Percentiles rank a stretch among this genome's conserved stretches.
phyloP scores from a whole-genome alignment of 2,113 vertebrate genomes.

The Bubalus kerabau region DNA sequence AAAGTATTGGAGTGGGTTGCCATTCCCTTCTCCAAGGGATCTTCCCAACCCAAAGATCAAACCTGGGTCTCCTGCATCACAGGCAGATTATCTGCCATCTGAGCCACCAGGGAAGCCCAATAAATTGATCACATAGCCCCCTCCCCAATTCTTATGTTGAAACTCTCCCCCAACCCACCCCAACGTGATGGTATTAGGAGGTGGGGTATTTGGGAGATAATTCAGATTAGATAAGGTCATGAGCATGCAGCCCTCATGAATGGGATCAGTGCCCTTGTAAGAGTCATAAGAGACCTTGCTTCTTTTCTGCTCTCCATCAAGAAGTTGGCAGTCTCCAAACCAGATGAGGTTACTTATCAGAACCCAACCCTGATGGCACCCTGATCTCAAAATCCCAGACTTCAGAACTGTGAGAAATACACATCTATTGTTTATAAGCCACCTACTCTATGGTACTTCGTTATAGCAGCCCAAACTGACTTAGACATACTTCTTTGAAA shows the following conservation, averaged over 20 bases:
- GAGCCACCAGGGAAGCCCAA: neutral
- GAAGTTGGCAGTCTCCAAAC: neutral
- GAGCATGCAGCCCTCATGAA: neutral
- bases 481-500: neutral
- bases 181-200: neutral
- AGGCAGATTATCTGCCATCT: neutral
- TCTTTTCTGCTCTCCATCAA: neutral
- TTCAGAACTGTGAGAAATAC: neutral
- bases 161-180: neutral
- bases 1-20: neutral
- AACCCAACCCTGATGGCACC: neutral
- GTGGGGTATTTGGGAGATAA: neutral
- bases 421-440: neutral
- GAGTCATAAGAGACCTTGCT: neutral
- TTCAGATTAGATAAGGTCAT: neutral
- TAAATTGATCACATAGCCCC: neutral
- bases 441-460: neutral
- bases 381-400: neutral
- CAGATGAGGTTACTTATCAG: neutral
- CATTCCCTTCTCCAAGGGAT: neutral
- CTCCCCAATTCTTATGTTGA: neutral
- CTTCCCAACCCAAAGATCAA: neutral
- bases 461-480: neutral
- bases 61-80: neutral
- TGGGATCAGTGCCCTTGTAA: neutral